Evolutionary conservation across 64 coral and sea anemone genomes (phyloP), one percentile per base, ranked within the genome.

Genomic region (Cladopsammia gracilis): DNA sequence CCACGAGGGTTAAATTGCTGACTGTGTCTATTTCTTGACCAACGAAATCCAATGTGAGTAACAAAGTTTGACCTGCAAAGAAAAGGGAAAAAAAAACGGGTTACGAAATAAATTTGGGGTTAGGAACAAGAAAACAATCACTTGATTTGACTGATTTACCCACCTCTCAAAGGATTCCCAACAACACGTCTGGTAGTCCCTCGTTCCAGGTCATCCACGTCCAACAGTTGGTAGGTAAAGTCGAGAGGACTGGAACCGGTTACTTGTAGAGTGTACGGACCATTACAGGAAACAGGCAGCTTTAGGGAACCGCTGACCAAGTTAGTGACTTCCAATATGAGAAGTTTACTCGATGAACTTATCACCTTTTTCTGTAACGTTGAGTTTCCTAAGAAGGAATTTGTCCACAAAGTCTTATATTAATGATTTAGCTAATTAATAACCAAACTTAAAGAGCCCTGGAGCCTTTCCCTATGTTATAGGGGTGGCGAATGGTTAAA

Each of bases 91-190:
- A 42, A 26, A 59, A 24, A 56, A 56, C 7, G 53, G 7, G 53
- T 10, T 6, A 56, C 52, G 52, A 6, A 54, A 54, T 54, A 54
- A 54, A 54, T 54, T 54, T 54, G 0, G 52, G 6, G 11, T 54
- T 34, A 34, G 34, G 34, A 54, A 54, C 52, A 54, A 54, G 3
- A 54, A 54, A 54, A 54, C n/a, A n/a, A n/a, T n/a, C n/a, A n/a
- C n/a, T n/a, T n/a, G n/a, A n/a, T n/a, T n/a, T n/a, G n/a, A n/a
- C n/a, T n/a, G n/a, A 54, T 54, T 11, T 11, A 54, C 26, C 24
- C 48, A 92, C 90, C 90, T 92, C 76, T 92, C 18, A 76, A 58
- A 0, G 90, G 90, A 75, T 92, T 86, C 77, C 90, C 90, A 76
- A 76, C 58, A 34, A 92, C 76, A 3, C 59, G 26, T 15, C 23